Percentiles rank a stretch among this genome's conserved stretches.
phyloP scores from a whole-genome alignment of 2,113 vertebrate species.

The Amphilophus citrinellus region DNA sequence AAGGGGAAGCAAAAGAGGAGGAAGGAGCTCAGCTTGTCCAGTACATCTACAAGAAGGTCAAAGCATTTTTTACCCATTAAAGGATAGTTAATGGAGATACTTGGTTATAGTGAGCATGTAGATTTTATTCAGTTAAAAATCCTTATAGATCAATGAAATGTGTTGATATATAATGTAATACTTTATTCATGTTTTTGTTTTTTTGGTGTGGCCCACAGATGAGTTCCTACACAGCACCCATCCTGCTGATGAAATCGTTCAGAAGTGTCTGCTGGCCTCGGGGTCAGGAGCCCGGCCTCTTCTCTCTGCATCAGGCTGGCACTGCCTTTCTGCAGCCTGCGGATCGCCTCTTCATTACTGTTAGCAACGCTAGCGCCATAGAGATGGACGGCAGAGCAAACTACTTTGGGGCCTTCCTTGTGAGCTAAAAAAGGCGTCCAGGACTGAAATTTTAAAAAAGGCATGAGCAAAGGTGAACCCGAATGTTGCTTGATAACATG shows the following conservation, averaged over 20 bases:
- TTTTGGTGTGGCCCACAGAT: constrained; percentile 53
- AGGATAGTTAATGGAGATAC: background rate
- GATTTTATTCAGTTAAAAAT: no score
- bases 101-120: background rate
- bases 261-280: constrained; percentile 91
- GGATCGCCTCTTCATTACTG: constrained; percentile 90
- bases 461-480: background rate
- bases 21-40: constrained; percentile 88
- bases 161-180: background rate
- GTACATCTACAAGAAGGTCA: constrained; percentile 91
- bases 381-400: constrained; percentile 91
- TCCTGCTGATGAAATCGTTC: constrained; percentile 92
- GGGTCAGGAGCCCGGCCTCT: constrained; percentile 87
- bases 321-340: constrained; percentile 86
- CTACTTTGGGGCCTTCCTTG: constrained; percentile 91
- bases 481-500: background rate
- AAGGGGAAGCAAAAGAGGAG: constrained; percentile 60
- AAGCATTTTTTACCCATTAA: background rate
- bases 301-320: constrained; percentile 93
- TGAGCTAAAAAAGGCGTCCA: constrained; percentile 75
- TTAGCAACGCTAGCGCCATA: constrained; percentile 86
- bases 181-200: background rate
- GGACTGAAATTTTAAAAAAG: background rate
- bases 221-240: constrained; percentile 87
- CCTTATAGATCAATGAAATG: background rate